A percentile compares a stretch with the other conserved stretches of the same genome.
Evolutionary conservation across 2,888 invertebrate genomes (phyloP).

Genomic region (Rosalia funebris): DNA sequence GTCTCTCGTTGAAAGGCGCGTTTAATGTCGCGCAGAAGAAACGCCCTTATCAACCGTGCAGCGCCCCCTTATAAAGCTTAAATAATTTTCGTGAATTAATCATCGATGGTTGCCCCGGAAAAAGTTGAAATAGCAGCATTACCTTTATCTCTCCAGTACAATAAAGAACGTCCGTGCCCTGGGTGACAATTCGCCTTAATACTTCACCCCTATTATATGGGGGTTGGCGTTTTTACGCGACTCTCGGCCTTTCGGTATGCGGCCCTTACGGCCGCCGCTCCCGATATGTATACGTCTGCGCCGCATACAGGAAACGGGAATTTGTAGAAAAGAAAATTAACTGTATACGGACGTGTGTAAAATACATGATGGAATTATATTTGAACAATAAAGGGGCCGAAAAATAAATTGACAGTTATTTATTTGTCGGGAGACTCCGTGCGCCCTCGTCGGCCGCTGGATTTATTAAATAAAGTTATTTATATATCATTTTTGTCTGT

Average conservation of each 20-base stretch:
- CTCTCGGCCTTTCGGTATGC: slow-evolving; percentile 24
- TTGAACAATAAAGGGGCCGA: slow-evolving; percentile 45
- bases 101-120: slow-evolving; percentile 31
- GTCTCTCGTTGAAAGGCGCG: slow-evolving; percentile 11
- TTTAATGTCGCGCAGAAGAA: slow-evolving; percentile 36
- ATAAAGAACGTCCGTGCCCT: slow-evolving; percentile 51
- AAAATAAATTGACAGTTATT: slow-evolving; percentile 50
- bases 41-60: slow-evolving; percentile 27
- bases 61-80: slow-evolving; percentile 30
- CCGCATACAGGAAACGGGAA: slow-evolving; percentile 36
- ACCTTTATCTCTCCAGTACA: slow-evolving; percentile 51
- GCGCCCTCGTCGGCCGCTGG: slow-evolving; percentile 8
- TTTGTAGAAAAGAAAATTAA: slow-evolving; percentile 52
- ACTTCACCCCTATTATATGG: slow-evolving; percentile 40
- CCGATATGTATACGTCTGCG: background rate
- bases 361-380: slow-evolving; percentile 47
- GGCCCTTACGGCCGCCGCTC: background rate
- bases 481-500: slow-evolving; percentile 25
- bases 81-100: slow-evolving; percentile 44
- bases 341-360: slow-evolving; percentile 52
- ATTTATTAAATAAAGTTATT: slow-evolving; percentile 40
- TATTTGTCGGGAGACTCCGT: slow-evolving; percentile 41
- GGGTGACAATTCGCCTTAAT: slow-evolving; percentile 52
- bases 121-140: slow-evolving; percentile 41
- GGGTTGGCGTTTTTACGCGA: slow-evolving; percentile 19